A percentile compares a stretch with the other conserved stretches of the same genome.
These are phyloP conservation scores for Polyommatus icarus DNA, from an alignment of 2,888 invertebrate genomes.

Conservation along the genomic window DNA sequence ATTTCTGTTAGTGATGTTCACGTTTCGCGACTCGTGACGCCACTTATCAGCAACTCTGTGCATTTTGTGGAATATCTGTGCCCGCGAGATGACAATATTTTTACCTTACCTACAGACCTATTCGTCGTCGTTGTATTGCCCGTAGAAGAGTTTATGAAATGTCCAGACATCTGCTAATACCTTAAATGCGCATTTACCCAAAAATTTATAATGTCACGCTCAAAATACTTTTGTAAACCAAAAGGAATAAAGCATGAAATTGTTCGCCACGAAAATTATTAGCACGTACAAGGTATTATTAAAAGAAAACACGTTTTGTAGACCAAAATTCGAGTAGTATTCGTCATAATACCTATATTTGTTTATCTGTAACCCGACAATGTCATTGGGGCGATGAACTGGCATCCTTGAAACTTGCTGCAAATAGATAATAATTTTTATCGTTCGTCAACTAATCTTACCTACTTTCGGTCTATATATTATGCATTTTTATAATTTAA, in stretches of 20 bases:
- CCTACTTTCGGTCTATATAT: slow-evolving; percentile 23
- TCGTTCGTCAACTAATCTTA: slow-evolving; percentile 34
- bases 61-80: not conserved
- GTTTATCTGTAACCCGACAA: slow-evolving; percentile 56
- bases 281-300: slow-evolving; percentile 14
- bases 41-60: not conserved
- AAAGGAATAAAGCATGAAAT: not conserved
- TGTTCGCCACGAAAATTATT: not conserved
- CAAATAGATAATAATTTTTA: slow-evolving; percentile 56
- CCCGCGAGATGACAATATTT: not conserved
- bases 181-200: not conserved
- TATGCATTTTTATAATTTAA: slow-evolving; percentile 13
- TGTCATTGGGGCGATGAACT: slow-evolving; percentile 72
- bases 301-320: slow-evolving; percentile 30
- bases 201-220: not conserved
- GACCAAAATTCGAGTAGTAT: slow-evolving; percentile 40
- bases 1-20: slow-evolving; percentile 1
- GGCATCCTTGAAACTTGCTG: slow-evolving; percentile 71
- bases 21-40: not conserved
- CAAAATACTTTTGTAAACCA: not conserved
- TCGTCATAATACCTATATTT: slow-evolving; percentile 46
- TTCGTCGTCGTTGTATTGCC: not conserved
- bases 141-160: not conserved
- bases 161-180: not conserved
- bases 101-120: not conserved